Evolutionary conservation across 92 coral and sea anemone species (phyloP).

Genomic region (Heteractis magnifica): DNA sequence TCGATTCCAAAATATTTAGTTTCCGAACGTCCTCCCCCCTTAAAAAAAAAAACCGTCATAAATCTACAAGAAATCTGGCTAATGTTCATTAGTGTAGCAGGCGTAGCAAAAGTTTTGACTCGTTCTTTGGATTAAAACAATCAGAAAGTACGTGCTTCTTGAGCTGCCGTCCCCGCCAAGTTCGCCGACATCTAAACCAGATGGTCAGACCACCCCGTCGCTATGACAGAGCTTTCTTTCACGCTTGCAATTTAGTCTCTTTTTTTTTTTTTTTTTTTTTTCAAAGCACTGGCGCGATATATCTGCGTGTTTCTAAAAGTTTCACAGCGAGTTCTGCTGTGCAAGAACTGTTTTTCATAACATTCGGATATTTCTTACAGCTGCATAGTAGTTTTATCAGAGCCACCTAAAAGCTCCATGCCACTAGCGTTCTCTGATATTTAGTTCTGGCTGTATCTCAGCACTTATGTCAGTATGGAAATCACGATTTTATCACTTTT

Average conservation of each 20-base stretch:
- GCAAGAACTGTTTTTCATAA: too few species aligned
- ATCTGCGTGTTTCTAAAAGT: too few species aligned
- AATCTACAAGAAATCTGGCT: background rate
- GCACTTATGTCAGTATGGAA: background rate
- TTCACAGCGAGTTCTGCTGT: too few species aligned
- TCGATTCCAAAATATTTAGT: background rate
- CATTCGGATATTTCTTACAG: too few species aligned
- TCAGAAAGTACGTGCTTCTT: background rate
- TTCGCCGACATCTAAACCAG: constrained; percentile 8
- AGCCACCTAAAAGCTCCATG: background rate
- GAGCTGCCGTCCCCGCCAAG: constrained; percentile 1
- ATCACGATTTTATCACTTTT: background rate
- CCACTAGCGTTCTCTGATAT: background rate
- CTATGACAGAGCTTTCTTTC: background rate
- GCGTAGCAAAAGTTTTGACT: background rate
- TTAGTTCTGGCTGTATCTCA: background rate
- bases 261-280: background rate
- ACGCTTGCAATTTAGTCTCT: background rate
- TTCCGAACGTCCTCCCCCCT: background rate
- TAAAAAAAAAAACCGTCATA: background rate
- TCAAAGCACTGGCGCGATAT: too few species aligned
- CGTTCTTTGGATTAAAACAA: background rate
- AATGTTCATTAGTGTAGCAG: background rate
- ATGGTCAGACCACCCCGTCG: constrained; percentile 4
- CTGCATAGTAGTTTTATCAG: background rate